Percentiles rank a stretch among this genome's conserved stretches.
These are phyloP conservation scores for Pseudococcus jackbeardsleyi DNA, from an alignment of 2,888 invertebrate species.

Conservation along the genomic window DNA sequence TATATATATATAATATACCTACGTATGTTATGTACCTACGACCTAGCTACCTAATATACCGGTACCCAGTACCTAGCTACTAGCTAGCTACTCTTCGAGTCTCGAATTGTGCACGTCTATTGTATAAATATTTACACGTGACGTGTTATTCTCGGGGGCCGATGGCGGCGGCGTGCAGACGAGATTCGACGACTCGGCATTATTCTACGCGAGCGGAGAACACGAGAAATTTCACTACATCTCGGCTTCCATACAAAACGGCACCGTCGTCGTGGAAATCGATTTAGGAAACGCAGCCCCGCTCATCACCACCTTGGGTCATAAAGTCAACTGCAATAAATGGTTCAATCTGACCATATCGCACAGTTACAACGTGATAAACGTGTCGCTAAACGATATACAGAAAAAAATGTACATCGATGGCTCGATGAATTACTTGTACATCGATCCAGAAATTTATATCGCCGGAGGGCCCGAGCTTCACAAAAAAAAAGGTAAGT, in stretches of 20 bases:
- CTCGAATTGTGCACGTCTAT: not conserved
- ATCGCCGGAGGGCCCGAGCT: conserved; percentile 90
- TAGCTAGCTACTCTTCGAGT: not conserved
- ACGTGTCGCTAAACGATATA: conserved; percentile 83
- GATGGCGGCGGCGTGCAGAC: conserved; percentile 77
- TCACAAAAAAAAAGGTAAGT: conserved; percentile 79
- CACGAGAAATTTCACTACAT: conserved; percentile 91
- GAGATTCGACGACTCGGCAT: conserved; percentile 88
- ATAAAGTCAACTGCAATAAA: conserved; percentile 66
- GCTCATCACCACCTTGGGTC: conserved; percentile 69
- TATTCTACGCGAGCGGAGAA: conserved; percentile 94
- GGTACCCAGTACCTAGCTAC: not conserved
- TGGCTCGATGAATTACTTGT: conserved; percentile 80
- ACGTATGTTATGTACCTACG: too few species aligned
- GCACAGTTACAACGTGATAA: conserved; percentile 81
- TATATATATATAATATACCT: not conserved
- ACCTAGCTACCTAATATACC: not conserved
- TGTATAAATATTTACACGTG: conserved; percentile 20
- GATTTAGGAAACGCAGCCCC: conserved; percentile 87
- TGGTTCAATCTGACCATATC: conserved; percentile 87
- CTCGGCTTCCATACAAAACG: conserved; percentile 86
- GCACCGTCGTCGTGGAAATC: conserved; percentile 86
- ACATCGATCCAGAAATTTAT: conserved; percentile 94
- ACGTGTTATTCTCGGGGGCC: not conserved
- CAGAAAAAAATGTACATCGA: conserved; percentile 75